A percentile compares a stretch with the other conserved stretches of the same genome.
phyloP scores from a whole-genome alignment of 2,888 invertebrate species.

The Agrochola lota region DNA sequence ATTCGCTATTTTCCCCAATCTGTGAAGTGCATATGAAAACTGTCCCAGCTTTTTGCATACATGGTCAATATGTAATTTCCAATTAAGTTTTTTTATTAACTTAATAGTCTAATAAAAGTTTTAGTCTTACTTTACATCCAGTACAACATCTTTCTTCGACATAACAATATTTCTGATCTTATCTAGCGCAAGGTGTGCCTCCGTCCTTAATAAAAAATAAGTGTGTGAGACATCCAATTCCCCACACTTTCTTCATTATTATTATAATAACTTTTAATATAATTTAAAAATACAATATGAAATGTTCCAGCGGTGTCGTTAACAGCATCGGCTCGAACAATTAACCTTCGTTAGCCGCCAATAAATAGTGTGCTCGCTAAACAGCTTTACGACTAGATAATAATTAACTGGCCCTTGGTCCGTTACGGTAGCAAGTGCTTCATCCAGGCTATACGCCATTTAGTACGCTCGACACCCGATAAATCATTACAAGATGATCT shows the following conservation, averaged over 20 bases:
- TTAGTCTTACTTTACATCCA: constrained; percentile 13
- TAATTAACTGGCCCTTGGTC: constrained; percentile 81
- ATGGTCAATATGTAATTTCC: too few relatives aligned
- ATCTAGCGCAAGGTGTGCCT: constrained; percentile 44
- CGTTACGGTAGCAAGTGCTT: constrained; percentile 81
- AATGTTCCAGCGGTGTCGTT: constrained; percentile 68
- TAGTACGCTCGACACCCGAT: constrained; percentile 73
- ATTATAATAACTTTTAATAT: constrained; percentile 61
- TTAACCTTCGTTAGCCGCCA: constrained; percentile 85
- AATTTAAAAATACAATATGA: constrained; percentile 65
- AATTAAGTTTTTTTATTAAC: too few relatives aligned
- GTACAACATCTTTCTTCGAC: constrained; percentile 31
- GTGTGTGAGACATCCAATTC: constrained; percentile 36
- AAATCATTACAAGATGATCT: constrained; percentile 72
- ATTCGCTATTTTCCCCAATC: too few relatives aligned
- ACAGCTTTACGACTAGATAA: constrained; percentile 82
- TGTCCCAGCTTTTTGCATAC: too few relatives aligned
- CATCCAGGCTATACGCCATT: constrained; percentile 70
- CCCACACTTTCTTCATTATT: constrained; percentile 49
- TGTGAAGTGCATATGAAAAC: too few relatives aligned
- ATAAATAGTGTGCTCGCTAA: constrained; percentile 83
- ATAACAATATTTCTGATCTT: constrained; percentile 51
- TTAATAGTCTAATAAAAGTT: background rate
- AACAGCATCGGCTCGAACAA: constrained; percentile 76
- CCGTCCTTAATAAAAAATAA: constrained; percentile 37